These are phyloP conservation scores for Xyrichtys novacula DNA, from an alignment of 2,797 vertebrate species.

Conservation along the genomic window DNA sequence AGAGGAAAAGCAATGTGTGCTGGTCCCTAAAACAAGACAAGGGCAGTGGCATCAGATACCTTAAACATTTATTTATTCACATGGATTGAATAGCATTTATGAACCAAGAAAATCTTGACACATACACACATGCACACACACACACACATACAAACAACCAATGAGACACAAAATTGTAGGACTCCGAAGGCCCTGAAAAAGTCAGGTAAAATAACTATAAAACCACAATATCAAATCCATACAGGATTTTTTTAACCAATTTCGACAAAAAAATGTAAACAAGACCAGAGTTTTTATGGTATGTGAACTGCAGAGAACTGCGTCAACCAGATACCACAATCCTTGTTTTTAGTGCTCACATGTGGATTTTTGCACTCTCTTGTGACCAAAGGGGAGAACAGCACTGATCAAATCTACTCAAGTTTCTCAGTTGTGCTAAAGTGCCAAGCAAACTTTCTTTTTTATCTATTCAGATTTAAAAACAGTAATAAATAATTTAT, in stretches of 20 bases:
- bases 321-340: slow-evolving; percentile 30
- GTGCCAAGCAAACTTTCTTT: slow-evolving; percentile 48
- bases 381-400: slow-evolving; percentile 60
- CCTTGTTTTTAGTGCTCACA: slow-evolving; percentile 50
- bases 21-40: slow-evolving; percentile 13
- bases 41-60: slow-evolving; percentile 56
- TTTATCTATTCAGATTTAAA: slow-evolving; percentile 37
- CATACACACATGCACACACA: neutral
- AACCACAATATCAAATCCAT: slow-evolving; percentile 58
- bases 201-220: slow-evolving; percentile 58
- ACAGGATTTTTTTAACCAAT: slow-evolving; percentile 41
- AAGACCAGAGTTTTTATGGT: slow-evolving; percentile 53
- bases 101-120: slow-evolving; percentile 68
- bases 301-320: slow-evolving; percentile 55
- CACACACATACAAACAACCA: slow-evolving; percentile 72
- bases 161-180: slow-evolving; percentile 69
- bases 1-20: slow-evolving; percentile 12
- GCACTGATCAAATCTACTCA: slow-evolving; percentile 48
- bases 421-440: slow-evolving; percentile 74
- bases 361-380: slow-evolving; percentile 65
- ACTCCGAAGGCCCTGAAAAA: slow-evolving; percentile 78
- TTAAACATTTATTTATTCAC: slow-evolving; percentile 83
- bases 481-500: slow-evolving; percentile 57
- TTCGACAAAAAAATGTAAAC: slow-evolving; percentile 74
- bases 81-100: slow-evolving; percentile 80